Conservation (phyloP, 2,113 vertebrate genomes). For the Callospermophilus lateralis region DNA sequence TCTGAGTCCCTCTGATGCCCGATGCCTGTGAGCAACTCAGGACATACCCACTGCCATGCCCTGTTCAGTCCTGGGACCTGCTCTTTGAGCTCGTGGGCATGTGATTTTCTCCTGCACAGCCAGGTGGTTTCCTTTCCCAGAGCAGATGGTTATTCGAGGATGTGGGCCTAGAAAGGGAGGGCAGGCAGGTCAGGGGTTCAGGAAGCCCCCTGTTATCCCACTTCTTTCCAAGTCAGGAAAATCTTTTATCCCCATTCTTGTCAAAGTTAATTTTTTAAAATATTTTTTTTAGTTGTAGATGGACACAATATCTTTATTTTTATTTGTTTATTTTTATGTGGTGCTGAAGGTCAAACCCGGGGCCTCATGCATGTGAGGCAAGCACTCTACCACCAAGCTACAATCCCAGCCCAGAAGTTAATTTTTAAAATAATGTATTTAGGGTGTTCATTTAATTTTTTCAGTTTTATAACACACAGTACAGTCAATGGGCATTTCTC, state of each 20-base stretch:
- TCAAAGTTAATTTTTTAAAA: neutral
- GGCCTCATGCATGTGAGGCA: too few species aligned
- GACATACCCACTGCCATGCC: fast-evolving
- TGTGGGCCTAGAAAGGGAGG: fast-evolving
- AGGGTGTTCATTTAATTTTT: neutral
- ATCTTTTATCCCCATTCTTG: neutral
- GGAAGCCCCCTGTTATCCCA: neutral
- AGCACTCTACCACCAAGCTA: too few species aligned
- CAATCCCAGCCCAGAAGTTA: neutral
- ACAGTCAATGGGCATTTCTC: neutral
- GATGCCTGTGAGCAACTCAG: neutral
- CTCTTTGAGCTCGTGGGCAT: fast-evolving
- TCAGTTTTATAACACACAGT: neutral
- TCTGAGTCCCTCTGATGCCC: neutral
- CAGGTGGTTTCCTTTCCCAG: neutral
- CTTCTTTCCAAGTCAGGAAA: neutral
- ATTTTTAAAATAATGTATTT: neutral
- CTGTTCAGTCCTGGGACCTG: neutral
- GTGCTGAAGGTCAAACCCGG: too few species aligned
- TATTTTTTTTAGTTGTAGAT: too few species aligned
- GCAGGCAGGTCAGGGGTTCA: too few species aligned
- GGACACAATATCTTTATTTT: too few species aligned
- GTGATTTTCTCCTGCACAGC: neutral
- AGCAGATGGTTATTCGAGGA: neutral
- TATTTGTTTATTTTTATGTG: too few species aligned